Evolutionary conservation across 2,113 vertebrate genomes (phyloP), one percentile per base, ranked within the genome.

Genomic region (Misgurnus anguillicaudatus): DNA sequence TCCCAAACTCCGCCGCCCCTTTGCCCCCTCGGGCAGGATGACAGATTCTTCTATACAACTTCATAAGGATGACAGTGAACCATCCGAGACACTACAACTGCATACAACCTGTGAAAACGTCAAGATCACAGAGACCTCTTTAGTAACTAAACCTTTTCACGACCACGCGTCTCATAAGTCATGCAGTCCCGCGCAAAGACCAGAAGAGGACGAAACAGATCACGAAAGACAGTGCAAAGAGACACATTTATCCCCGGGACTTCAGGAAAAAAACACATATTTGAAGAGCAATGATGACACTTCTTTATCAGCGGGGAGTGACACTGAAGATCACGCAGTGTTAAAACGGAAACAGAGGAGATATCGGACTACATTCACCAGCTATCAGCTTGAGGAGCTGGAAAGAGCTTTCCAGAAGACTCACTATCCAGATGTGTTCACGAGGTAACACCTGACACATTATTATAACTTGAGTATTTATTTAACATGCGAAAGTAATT

Each of bases 381-480:
- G 94, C 84, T 95, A 94, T 88, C 95, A 96, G 89, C 91, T 96
- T 86, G 95, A 95, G 86, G 94, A 96, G 86, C 93, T 96, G 86
- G 95, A 96, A 91, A 92, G 94, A 84, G 94, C 95, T 85, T 96
- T 96, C 90, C 95, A 95, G 87, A 96, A 96, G 90, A 96, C 95
- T 10, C 95, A 96, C 88, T 96, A 96, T 67, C 95, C 95, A 0
- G 95, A 96, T 79, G 95, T 96, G 87, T 96, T 96, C 90, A 96
- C 95, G 86, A 96, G 95, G 95, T 83, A 77, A 16, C 38, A 19
- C 48, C 1, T 16, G 47, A 13, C 47, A 4, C 4, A 57, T 57
- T 7, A 17, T n/a, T 57, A 57, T 19, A 19, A 19, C 5, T 9
- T 51, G 11, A 9, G 5, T 42, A 42, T 51, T 14, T 13, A 9